phyloP scores from a whole-genome alignment of 2,797 vertebrate genomes.

The Columba guinea region DNA sequence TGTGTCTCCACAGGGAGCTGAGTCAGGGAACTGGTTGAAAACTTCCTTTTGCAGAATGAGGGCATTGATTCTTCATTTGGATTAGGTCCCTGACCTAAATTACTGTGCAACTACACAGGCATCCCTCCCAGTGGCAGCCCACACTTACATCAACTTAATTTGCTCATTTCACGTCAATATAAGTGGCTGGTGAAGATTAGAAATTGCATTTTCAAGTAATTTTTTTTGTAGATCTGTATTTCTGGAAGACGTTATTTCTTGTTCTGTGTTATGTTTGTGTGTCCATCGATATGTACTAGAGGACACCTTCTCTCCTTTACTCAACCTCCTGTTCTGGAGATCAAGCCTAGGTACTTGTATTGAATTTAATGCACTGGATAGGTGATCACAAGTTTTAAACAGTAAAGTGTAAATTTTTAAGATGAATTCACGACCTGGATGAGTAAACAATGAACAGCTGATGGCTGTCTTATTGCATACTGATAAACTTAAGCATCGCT shows the following conservation, averaged over 20 bases:
- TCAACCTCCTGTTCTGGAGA: not conserved
- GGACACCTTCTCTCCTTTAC: not conserved
- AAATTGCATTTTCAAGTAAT: not conserved
- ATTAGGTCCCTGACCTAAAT: constrained; percentile 49
- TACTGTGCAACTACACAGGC: not conserved
- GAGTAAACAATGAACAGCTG: not conserved
- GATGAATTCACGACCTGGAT: not conserved
- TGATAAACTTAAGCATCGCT: not conserved
- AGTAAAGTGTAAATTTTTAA: not conserved
- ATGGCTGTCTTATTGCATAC: not conserved
- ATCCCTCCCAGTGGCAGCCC: not conserved
- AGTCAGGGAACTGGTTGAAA: constrained; percentile 22
- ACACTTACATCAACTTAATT: not conserved
- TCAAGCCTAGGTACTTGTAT: not conserved
- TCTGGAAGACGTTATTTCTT: not conserved
- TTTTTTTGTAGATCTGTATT: not conserved
- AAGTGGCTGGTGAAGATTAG: not conserved
- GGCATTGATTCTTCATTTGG: constrained; percentile 25
- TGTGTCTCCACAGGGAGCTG: constrained; percentile 18
- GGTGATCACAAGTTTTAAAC: not conserved
- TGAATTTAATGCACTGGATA: not conserved
- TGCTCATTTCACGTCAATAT: not conserved
- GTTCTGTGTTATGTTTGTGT: not conserved
- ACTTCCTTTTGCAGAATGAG: not conserved
- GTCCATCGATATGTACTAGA: not conserved